phyloP scores from a whole-genome alignment of 2,888 invertebrate genomes.

The Notocelia uddmanniana region DNA sequence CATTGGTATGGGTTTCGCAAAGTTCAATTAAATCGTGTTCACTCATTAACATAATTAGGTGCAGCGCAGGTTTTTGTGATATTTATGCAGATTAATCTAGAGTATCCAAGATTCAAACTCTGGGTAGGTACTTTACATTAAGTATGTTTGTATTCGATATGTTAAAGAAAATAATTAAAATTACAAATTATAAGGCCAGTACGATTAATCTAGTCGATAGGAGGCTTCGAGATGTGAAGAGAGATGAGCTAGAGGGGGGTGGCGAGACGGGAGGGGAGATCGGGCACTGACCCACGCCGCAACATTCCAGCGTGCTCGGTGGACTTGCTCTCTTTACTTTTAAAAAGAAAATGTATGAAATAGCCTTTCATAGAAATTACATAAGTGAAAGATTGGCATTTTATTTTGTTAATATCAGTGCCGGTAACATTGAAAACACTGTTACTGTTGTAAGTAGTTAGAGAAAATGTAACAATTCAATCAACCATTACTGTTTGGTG shows the following conservation, averaged over 20 bases:
- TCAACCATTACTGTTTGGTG: neutral
- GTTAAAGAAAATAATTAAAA: conserved; percentile 49
- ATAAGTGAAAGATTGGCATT: neutral
- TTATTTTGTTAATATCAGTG: neutral
- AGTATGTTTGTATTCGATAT: neutral
- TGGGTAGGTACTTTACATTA: neutral
- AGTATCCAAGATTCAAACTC: neutral
- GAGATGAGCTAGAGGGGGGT: conserved; percentile 62
- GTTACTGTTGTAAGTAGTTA: neutral
- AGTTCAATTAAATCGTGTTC: conserved; percentile 66
- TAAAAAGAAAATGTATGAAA: conserved; percentile 48
- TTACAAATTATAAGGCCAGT: conserved; percentile 65
- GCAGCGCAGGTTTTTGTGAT: conserved; percentile 40
- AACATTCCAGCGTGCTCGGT: conserved; percentile 77
- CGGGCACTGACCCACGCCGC: conserved; percentile 78
- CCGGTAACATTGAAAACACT: neutral
- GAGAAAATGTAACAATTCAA: neutral
- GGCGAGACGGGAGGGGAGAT: conserved; percentile 62
- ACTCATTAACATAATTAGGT: conserved; percentile 62
- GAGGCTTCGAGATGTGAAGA: conserved; percentile 75
- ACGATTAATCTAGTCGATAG: conserved; percentile 80
- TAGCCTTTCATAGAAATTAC: neutral
- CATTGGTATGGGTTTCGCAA: conserved; percentile 75
- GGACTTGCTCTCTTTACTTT: conserved; percentile 81
- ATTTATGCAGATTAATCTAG: conserved; percentile 45